Evolutionary conservation across 92 coral and sea anemone genomes (phyloP).

Genomic region (Ricordea florida): DNA sequence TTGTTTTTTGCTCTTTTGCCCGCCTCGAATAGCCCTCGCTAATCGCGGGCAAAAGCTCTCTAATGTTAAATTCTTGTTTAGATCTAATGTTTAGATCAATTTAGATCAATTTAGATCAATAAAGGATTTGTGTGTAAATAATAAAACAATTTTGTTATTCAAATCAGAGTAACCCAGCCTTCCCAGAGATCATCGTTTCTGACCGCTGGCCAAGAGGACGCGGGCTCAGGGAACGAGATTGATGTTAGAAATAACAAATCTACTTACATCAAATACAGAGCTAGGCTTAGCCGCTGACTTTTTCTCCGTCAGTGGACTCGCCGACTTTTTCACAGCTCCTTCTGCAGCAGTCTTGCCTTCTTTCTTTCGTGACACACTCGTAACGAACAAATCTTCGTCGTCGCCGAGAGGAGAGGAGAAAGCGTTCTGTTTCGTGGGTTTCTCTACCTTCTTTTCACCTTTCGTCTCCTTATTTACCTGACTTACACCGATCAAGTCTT

Average conservation of each 20-base stretch:
- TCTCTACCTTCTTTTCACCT: constrained; percentile 8
- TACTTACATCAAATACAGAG: constrained; percentile 60
- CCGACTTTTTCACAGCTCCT: constrained; percentile 12
- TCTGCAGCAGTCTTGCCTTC: constrained; percentile 13
- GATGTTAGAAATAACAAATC: neutral
- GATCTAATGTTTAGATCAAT: no score
- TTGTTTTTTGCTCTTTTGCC: no score
- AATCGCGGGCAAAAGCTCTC: no score
- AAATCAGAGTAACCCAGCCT: no score
- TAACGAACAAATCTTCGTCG: constrained; percentile 78
- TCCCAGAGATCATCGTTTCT: neutral
- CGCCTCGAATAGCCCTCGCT: no score
- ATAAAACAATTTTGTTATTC: no score
- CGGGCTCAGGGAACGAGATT: no score
- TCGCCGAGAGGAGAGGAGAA: constrained; percentile 23
- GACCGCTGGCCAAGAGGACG: neutral
- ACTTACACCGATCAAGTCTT: constrained; percentile 25
- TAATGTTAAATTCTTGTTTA: no score
- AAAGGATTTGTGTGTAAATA: no score
- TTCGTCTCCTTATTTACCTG: constrained; percentile 3
- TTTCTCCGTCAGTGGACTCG: constrained; percentile 15
- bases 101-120: no score
- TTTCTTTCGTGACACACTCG: constrained; percentile 33
- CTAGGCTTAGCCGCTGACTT: constrained; percentile 48
- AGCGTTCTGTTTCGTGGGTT: neutral